phyloP scores from a whole-genome alignment of 1,140 invertebrate species.

The Latrodectus geometricus region DNA sequence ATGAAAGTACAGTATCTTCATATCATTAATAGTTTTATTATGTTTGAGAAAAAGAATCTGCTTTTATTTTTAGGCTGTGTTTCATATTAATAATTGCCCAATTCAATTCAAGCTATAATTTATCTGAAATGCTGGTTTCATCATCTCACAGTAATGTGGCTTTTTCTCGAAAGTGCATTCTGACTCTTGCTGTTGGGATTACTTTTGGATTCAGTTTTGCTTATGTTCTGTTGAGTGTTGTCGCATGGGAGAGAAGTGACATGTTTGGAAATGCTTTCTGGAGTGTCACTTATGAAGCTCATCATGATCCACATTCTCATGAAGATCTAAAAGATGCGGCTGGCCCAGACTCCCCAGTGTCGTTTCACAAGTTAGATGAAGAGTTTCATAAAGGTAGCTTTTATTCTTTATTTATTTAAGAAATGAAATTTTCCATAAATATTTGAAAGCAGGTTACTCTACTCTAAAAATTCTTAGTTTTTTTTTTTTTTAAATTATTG shows the following conservation, averaged over 20 bases:
- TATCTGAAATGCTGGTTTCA: constrained; percentile 29
- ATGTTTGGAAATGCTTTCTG: constrained; percentile 32
- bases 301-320: constrained; percentile 74
- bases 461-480: no score
- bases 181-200: constrained; percentile 67
- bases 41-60: no score
- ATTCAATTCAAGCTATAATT: no score
- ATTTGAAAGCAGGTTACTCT: no score
- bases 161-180: constrained; percentile 63
- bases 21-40: no score
- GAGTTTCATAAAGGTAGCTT: constrained; percentile 73
- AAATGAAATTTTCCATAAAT: no score
- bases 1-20: no score
- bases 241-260: constrained; percentile 63
- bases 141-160: constrained; percentile 29
- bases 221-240: constrained; percentile 67
- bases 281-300: constrained; percentile 10
- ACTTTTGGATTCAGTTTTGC: constrained; percentile 70
- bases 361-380: constrained; percentile 73
- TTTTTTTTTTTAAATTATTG: no score
- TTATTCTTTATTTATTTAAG: no score
- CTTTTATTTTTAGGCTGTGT: no score
- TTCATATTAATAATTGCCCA: no score
- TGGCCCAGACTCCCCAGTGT: constrained; percentile 72
- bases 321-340: constrained; percentile 72